A percentile compares a stretch with the other conserved stretches of the same genome.
Evolutionary conservation across 2,888 invertebrate genomes (phyloP).

Genomic region (Pantelozetes paolii): DNA sequence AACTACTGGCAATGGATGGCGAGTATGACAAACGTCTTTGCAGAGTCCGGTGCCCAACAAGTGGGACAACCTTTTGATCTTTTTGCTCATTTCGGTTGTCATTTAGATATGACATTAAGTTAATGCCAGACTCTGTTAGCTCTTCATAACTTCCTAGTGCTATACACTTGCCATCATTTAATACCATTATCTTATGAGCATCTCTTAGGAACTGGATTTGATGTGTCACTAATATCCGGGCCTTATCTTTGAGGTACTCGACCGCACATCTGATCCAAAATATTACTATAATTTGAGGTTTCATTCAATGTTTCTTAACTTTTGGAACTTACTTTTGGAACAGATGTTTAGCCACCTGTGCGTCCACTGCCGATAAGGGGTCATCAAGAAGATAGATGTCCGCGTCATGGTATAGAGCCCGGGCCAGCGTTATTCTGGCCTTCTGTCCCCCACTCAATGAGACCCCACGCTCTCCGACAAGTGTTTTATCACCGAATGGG

Average conservation of each 20-base stretch:
- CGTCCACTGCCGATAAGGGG: conserved; percentile 47
- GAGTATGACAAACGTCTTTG: background rate
- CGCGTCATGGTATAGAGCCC: conserved; percentile 49
- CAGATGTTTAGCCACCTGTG: conserved; percentile 46
- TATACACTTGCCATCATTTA: conserved; percentile 50
- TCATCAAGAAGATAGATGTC: conserved; percentile 48
- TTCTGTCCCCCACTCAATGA: conserved; percentile 59
- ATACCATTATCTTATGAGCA: conserved; percentile 54
- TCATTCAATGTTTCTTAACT: conserved; percentile 1
- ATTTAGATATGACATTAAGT: conserved; percentile 43
- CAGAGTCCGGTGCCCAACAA: conserved; percentile 40
- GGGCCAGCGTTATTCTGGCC: conserved; percentile 57
- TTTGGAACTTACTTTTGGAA: conserved; percentile 45
- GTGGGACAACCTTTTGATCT: conserved; percentile 42
- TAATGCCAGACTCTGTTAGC: conserved; percentile 44
- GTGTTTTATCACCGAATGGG: conserved; percentile 56
- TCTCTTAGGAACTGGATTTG: conserved; percentile 56
- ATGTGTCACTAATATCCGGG: conserved; percentile 57
- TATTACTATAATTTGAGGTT: background rate
- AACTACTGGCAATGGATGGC: conserved; percentile 11
- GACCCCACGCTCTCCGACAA: conserved; percentile 60
- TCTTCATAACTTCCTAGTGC: conserved; percentile 47
- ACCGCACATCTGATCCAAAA: conserved; percentile 51
- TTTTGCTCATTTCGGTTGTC: conserved; percentile 36
- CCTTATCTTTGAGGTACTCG: conserved; percentile 53